Percentiles rank a stretch among this genome's conserved stretches.
These are phyloP conservation scores for Tortricodes alternella DNA, from an alignment of 2,888 invertebrate genomes.

Conservation along the genomic window DNA sequence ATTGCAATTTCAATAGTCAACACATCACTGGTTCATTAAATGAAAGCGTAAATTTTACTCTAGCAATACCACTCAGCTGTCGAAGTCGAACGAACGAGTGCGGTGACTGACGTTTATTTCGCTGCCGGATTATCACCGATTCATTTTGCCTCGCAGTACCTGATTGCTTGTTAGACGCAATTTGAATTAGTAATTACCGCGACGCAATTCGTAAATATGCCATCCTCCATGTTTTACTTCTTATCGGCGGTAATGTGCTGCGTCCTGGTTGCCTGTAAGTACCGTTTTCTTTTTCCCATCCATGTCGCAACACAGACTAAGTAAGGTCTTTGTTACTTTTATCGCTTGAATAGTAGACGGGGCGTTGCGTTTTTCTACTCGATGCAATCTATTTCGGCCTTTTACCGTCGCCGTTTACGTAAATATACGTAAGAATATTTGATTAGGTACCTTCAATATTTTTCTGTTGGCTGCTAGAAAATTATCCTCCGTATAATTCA, in stretches of 20 bases:
- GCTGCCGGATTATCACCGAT: slow-evolving; percentile 50
- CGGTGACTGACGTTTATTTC: slow-evolving; percentile 47
- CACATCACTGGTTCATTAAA: slow-evolving; percentile 21
- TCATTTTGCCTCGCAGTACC: slow-evolving; percentile 53
- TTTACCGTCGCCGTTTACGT: not conserved
- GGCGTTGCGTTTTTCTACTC: slow-evolving; percentile 23
- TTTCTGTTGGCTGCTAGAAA: slow-evolving; percentile 16
- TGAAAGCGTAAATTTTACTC: not conserved
- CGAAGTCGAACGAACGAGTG: slow-evolving; percentile 35
- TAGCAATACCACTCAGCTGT: slow-evolving; percentile 59
- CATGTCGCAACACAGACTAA: slow-evolving; percentile 20
- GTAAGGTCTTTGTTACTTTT: slow-evolving; percentile 46
- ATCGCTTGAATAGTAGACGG: slow-evolving; percentile 37
- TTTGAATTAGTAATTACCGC: slow-evolving; percentile 34
- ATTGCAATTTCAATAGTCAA: not conserved
- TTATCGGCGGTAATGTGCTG: slow-evolving; percentile 61
- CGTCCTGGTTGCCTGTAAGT: slow-evolving; percentile 63
- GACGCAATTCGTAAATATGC: slow-evolving; percentile 52
- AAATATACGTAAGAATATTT: not conserved
- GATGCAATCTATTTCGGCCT: slow-evolving; percentile 11
- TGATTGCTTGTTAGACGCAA: slow-evolving; percentile 42
- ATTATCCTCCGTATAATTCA: not conserved
- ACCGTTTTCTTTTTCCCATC: slow-evolving; percentile 3
- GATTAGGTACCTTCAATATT: slow-evolving; percentile 14
- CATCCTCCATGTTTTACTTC: slow-evolving; percentile 57